Evolutionary conservation across 2,113 vertebrate species (phyloP), one percentile per base, ranked within the genome.

Genomic region (Accipiter cooperii): DNA sequence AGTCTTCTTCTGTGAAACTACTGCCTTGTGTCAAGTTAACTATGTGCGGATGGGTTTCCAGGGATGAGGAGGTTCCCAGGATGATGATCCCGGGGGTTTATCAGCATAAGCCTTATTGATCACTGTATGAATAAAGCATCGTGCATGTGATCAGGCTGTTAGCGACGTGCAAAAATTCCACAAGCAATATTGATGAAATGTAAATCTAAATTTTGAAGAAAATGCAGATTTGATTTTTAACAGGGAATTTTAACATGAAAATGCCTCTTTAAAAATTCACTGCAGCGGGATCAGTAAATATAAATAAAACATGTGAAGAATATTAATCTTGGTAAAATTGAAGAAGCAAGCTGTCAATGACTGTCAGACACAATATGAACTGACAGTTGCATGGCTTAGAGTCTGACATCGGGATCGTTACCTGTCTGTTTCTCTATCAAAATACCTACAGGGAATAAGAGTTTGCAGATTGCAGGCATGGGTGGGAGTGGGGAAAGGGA

Each of bases 311-410:
- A 82, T 91, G 92, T 61, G 93, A 96, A 85, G 84, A 90, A 97
- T 97, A 96, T 97, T 97, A 97, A 97, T 97, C 93, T 96, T 85
- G 86, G 93, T 91, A 95, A 95, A 96, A 95, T 91, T 97, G 96
- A 96, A 97, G 93, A 91, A 96, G 96, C 93, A 95, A 86, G 91
- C 96, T 96, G 97, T 96, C 96, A 97, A 96, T 96, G 95, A 65
- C 97, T 96, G 87, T 97, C 95, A 97, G 96, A 94, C 84, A 84
- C 84, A 90, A 97, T 93, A 51, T 66, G 95, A 97, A 94, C 97
- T 97, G 97, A 96, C 94, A 97, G 95, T 95, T 96, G 91, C 93
- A 93, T 87, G 87, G 93, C 93, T 97, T 85, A 79, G 78, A 63
- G 96, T 74, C 96, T 97, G 97, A 96, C 97, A 96, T 64, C 0